Percentiles rank a stretch among this genome's conserved stretches.
Conservation (phyloP, 1,140 invertebrate genomes). For the Zophobas atratus region DNA sequence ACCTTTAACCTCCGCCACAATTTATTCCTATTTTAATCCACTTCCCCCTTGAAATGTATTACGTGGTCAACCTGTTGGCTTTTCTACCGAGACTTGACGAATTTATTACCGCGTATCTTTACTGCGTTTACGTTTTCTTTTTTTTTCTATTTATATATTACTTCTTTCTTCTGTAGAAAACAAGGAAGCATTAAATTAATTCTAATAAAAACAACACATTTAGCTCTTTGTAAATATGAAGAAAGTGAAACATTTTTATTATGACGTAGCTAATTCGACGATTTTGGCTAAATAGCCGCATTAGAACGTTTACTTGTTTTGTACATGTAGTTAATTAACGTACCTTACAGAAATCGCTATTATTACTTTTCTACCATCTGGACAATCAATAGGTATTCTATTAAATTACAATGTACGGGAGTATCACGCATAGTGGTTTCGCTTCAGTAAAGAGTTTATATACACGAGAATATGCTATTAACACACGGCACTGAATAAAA, state of each 20-base stretch:
- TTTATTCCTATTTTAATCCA: too few species aligned
- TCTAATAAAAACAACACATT: background rate
- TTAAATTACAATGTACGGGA: background rate
- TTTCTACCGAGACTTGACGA: background rate
- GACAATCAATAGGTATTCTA: background rate
- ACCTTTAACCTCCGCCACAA: too few species aligned
- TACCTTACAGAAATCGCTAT: too few species aligned
- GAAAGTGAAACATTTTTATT: constrained; percentile 4
- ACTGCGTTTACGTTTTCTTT: background rate
- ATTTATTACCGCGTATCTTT: background rate
- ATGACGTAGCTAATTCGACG: background rate
- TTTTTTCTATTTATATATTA: background rate
- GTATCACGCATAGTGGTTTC: background rate
- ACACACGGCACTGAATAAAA: constrained; percentile 12
- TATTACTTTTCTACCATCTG: background rate
- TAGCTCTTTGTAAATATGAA: background rate
- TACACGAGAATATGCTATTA: constrained; percentile 1
- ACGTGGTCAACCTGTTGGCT: too few species aligned
- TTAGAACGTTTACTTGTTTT: too few species aligned
- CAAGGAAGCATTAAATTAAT: constrained; percentile 10
- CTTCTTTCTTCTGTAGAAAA: background rate
- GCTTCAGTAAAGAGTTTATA: constrained; percentile 1
- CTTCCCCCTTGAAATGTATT: too few species aligned
- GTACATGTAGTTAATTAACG: too few species aligned
- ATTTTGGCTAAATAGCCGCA: background rate